Percentiles rank a stretch among this genome's conserved stretches.
Evolutionary conservation across 2,113 vertebrate genomes (phyloP).

Genomic region (Muscicapa adusta): DNA sequence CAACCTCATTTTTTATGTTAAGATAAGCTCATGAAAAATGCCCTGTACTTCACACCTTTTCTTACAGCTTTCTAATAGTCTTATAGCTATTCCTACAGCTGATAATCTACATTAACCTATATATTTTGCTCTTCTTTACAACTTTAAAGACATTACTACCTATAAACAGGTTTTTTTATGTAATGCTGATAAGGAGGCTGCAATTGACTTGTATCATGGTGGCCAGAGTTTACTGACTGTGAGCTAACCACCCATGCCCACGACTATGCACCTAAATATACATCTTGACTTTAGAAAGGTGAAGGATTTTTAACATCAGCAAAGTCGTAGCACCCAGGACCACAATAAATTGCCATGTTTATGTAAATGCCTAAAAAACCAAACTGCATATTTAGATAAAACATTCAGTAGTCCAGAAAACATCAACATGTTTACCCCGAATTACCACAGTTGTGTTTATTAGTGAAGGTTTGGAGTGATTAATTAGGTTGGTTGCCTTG

Average conservation of each 20-base stretch:
- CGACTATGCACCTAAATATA: neutral
- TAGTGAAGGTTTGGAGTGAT: neutral
- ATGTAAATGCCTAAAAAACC: neutral
- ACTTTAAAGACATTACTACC: neutral
- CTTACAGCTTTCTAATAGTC: neutral
- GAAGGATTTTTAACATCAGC: neutral
- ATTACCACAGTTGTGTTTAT: neutral
- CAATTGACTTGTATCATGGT: rapidly evolving
- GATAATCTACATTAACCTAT: neutral
- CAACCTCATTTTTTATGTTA: neutral
- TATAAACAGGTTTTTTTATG: neutral
- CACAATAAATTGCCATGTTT: neutral
- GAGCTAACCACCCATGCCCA: neutral
- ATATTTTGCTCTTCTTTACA: neutral
- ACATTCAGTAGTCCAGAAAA: neutral
- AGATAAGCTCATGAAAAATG: neutral
- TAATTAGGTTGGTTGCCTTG: neutral
- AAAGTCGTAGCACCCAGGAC: neutral
- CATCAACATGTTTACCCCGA: neutral
- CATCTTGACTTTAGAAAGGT: neutral
- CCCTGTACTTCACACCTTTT: neutral
- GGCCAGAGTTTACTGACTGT: neutral
- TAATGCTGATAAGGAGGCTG: neutral
- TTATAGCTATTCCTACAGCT: neutral
- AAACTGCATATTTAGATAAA: neutral